Evolutionary conservation across 2,888 invertebrate species (phyloP), one percentile per base, ranked within the genome.

Genomic region (Leptopilina drosophilae): DNA sequence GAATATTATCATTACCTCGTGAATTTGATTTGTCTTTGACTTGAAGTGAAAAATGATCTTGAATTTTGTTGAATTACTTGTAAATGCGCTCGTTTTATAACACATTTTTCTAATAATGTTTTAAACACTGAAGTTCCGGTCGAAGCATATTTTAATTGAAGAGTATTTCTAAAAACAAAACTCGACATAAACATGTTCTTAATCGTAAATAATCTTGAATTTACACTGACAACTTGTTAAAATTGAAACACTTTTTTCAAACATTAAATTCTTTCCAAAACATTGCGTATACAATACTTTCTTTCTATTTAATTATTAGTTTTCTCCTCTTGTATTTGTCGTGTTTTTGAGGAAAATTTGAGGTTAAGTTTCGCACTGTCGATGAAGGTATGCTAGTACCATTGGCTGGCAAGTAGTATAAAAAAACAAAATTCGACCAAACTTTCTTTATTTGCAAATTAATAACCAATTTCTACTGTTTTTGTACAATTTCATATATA

Each of bases 61-160:
- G 20, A 62, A 62, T 62, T 62, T 62, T 62, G 5, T 8, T 20
- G 8, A 20, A 62, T 3, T 20, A 5, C n/a, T 59, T 8, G 62
- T 20, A 20, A 62, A 62, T 62, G 6, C 20, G 1, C 0, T 62
- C 62, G 20, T 62, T 9, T 6, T 7, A 62, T 9, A 20, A 62
- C 7, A 20, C 62, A 62, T 62, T 62, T 62, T 20, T 62, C 62
- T 62, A 62, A 20, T 15, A 62, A 20, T 20, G 7, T 62, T 62
- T 62, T 62, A 62, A 62, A 62, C 62, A 62, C 62, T 62, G 62
- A 8, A 3, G 62, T 62, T 62, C 62, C 62, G 7, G 62, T 20
- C 20, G 20, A 7, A 20, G 62, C 6, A 20, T 20, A 20, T 15
- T 62, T 62, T 8, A 20, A 2, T 62, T 8, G 8, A 62, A 15